Base-by-base conservation (phyloP, 92 coral and sea anemone genomes). In the Porites divaricata region DNA sequence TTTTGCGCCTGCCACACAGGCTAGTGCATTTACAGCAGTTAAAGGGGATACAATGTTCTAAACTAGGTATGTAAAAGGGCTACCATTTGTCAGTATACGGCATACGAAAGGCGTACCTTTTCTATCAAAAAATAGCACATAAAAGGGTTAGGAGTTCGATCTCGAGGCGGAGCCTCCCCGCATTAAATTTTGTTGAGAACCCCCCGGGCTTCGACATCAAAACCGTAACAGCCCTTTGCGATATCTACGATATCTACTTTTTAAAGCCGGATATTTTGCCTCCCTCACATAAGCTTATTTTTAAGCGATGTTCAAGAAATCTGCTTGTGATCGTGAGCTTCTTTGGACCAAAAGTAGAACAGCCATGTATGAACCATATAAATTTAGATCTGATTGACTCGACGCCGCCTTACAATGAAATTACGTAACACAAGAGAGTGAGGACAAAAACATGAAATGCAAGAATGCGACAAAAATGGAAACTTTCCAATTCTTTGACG, bases 261-360 rank as follows among this genome's bases (percentile, higher is more conserved):
- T 54, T 35, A 11, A 51, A 72, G 76, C 76, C 76, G 76, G 76
- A 72, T 72, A 72, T 72, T 49, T 72, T n/a, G 76, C 59, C 11
- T 8, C 49, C 12, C 76, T 72, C 24, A 19, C 0, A 22, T 11
- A 6, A 20, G 76, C 76, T 51, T 52, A 61, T 61, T 7, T 61
- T 61, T 9, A 65, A 65, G 21, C 70, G 9, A 20, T 52, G 54
- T 51, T 52, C 16, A 52, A 73, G 41, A 28, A 69, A 73, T 11
- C 22, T 20, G 11, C 53, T 35, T 35, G 45, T 4, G 45, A 35
- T 35, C 45, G 3, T 35, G 6, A 35, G 45, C 45, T 35, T 35
- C 35, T 51, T 51, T 17, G 1, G 10, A 13, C 6, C 17, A 73
- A 19, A 22, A 49, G 52, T 52, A 51, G 62, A 41, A 73, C 53